Evolutionary conservation across 2,888 invertebrate genomes (phyloP), one percentile per base, ranked within the genome.

Genomic region (Callinectes sapidus): DNA sequence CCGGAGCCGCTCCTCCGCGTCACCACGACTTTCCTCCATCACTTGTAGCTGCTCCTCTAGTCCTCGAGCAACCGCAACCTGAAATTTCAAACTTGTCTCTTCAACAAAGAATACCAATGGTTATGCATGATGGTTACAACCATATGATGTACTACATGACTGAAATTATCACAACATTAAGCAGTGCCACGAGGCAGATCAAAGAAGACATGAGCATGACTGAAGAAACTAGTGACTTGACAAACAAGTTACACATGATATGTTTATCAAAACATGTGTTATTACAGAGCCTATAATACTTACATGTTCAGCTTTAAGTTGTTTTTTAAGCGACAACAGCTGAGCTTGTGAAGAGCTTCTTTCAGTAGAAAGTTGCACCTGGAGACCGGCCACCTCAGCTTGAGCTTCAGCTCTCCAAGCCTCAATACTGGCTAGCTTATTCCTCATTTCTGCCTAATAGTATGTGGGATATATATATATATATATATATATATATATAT

Each of bases 291-390:
- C 13, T 1, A 23, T 55, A 61, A 61, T 14, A 87, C 93, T 87
- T 77, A 91, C 93, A 88, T 93, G 91, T 71, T 93, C 93, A 71
- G 90, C 86, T 77, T 91, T 93, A 14, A 93, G 54, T n/a, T 91
- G 93, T 32, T 91, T 89, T 48, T 66, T 91, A 3, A 90, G 87
- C 8, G 91, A 85, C 1, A 28, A 48, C 28, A 89, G 87, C 28
- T 93, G 93, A 18, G 93, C 85, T 28, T 93, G 91, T 14, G 91
- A 16, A 42, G 93, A 90, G 35, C 77, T 91, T 71, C 90, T 91
- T 77, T 93, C 93, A 48, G 93, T 87, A 16, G 93, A 90, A 32
- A 93, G 48, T 23, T 91, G 89, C 13, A 87, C 35, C 87, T 87
- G 85, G 28, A 93, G 55, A 81, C 86, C 32, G 32, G 87, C 89